phyloP scores from a whole-genome alignment of 1,140 invertebrate species.

The Papilio polyxenes region DNA sequence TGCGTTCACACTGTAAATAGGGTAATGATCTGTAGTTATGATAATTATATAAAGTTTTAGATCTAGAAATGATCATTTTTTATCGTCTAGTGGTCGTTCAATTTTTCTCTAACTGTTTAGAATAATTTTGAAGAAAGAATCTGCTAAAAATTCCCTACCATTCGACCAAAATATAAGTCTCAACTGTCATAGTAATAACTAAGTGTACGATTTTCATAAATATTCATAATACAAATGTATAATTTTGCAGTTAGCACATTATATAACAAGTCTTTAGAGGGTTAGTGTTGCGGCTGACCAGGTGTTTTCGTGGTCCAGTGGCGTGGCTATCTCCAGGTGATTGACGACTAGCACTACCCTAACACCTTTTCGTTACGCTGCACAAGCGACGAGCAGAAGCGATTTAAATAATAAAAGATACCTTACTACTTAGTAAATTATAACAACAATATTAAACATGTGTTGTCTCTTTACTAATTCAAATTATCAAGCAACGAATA shows the following conservation, averaged over 20 bases:
- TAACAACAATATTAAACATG: not conserved
- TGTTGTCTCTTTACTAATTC: too few relatives aligned
- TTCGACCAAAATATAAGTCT: too few relatives aligned
- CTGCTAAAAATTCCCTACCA: too few relatives aligned
- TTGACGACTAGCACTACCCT: constrained; percentile 28
- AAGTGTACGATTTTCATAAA: not conserved
- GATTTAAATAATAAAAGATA: not conserved
- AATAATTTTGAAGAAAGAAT: too few relatives aligned
- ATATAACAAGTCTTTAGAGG: constrained; percentile 13
- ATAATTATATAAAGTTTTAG: not conserved
- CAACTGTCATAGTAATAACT: not conserved
- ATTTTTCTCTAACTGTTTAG: too few relatives aligned
- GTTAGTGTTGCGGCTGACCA: constrained; percentile 4
- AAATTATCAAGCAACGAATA: too few relatives aligned
- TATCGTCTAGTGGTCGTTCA: too few relatives aligned
- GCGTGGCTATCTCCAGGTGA: constrained; percentile 17
- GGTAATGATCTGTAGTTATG: not conserved
- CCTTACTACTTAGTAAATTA: too few relatives aligned
- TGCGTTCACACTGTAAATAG: not conserved
- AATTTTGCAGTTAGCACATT: not conserved
- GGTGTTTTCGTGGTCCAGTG: constrained; percentile 35
- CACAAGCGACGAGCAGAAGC: constrained; percentile 14
- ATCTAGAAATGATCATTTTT: too few relatives aligned
- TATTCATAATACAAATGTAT: not conserved
- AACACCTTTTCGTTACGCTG: constrained; percentile 13